Base-by-base conservation (phyloP, 2,888 invertebrate species). In the Hesperia comma region DNA sequence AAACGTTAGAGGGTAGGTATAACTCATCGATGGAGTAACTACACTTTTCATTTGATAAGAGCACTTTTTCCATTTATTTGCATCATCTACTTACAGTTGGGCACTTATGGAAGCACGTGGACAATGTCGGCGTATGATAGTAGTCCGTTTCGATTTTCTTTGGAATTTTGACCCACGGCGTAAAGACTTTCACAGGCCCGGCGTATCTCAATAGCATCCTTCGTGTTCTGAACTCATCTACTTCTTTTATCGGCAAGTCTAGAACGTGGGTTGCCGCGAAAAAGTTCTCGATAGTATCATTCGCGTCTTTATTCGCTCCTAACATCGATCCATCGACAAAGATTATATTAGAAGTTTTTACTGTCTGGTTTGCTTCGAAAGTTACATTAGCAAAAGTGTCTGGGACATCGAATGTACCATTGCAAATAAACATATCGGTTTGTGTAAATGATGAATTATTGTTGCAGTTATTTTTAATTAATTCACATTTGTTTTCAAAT, bases 41-140 rank as follows among this genome's bases (percentile, higher is more conserved):
- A n/a, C n/a, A n/a, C n/a, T n/a, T n/a, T n/a, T n/a, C n/a, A n/a
- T n/a, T n/a, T n/a, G n/a, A n/a, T n/a, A n/a, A n/a, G n/a, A n/a
- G n/a, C n/a, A n/a, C n/a, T n/a, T n/a, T n/a, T n/a, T n/a, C n/a
- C n/a, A n/a, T n/a, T n/a, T 14, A 60, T 3, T 33, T 5, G 49
- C 32, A 40, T n/a, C n/a, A 15, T n/a, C 15, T 41, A 74, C 76
- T 78, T 77, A 90, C 90, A 71, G 57, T 75, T 1, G 91, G 91
- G 74, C 91, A 92, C 70, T 78, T 87, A 66, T 92, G 91, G 61
- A 73, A 90, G 61, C 91, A 91, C 0, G 88, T 80, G 0, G 76
- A 70, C 12, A 92, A 68, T 0, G 86, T 85, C 0, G 91, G 90
- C 15, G 0, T 19, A 62, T 89, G 81, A 15, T 75, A 71, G 1